Percentiles rank a stretch among this genome's conserved stretches.
These are phyloP conservation scores for Sepiola atlantica DNA, from an alignment of 2,888 invertebrate genomes.

Conservation along the genomic window DNA sequence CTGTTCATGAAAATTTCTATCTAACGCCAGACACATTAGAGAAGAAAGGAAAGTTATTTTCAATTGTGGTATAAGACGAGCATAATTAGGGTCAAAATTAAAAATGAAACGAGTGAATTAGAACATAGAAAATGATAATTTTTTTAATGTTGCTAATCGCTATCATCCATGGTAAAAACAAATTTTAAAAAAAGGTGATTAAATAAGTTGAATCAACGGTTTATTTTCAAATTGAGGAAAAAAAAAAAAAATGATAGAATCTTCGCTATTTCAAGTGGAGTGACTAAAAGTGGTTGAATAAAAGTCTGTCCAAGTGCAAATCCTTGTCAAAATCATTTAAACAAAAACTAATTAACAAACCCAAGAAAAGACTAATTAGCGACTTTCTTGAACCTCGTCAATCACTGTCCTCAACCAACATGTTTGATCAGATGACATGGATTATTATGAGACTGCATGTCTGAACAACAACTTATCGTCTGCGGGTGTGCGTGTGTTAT, in stretches of 20 bases:
- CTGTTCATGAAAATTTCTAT: too few relatives aligned
- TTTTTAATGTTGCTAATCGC: too few relatives aligned
- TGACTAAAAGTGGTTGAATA: background rate
- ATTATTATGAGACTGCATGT: background rate
- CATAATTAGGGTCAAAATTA: too few relatives aligned
- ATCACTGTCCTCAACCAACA: background rate
- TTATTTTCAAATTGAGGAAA: background rate
- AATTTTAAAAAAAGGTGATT: background rate
- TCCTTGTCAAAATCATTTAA: background rate
- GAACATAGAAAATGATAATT: too few relatives aligned
- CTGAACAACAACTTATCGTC: background rate
- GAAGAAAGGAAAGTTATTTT: too few relatives aligned
- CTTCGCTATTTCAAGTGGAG: background rate
- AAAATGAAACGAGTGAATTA: too few relatives aligned
- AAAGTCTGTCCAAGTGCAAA: background rate
- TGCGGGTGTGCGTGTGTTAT: too few relatives aligned
- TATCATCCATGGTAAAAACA: background rate
- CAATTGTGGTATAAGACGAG: too few relatives aligned
- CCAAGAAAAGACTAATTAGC: slow-evolving; percentile 16
- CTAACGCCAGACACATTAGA: too few relatives aligned
- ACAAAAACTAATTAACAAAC: slow-evolving; percentile 3
- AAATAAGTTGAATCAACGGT: background rate
- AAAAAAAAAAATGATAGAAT: background rate
- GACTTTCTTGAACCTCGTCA: slow-evolving; percentile 4
- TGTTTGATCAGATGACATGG: background rate